These are phyloP conservation scores for Trachelus iudaicus DNA, from an alignment of 2,888 invertebrate species.

Conservation along the genomic window DNA sequence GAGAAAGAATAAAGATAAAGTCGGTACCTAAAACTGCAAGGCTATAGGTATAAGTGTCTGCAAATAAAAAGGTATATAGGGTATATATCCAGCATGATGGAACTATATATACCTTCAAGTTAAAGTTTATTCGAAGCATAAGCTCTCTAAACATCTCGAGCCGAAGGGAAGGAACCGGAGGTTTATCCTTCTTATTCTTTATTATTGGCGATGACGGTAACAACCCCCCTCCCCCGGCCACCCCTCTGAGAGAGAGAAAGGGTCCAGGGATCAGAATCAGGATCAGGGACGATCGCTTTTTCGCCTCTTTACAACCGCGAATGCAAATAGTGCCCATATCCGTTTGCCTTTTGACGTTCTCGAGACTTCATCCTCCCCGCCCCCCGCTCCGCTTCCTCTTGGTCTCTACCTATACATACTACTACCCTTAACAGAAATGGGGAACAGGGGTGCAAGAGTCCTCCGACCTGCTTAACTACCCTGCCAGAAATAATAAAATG, in stretches of 20 bases:
- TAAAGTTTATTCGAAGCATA: constrained; percentile 58
- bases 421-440: constrained; percentile 14
- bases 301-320: constrained; percentile 57
- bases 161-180: constrained; percentile 33
- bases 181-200: constrained; percentile 50
- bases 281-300: constrained; percentile 30
- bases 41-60: not conserved
- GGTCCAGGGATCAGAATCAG: not conserved
- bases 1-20: constrained; percentile 30
- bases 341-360: constrained; percentile 48
- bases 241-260: constrained; percentile 1
- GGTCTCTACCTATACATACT: constrained; percentile 16
- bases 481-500: constrained; percentile 60
- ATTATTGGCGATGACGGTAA: constrained; percentile 45
- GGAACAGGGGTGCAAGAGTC: constrained; percentile 18
- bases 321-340: constrained; percentile 63
- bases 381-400: not conserved
- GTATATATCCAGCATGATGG: constrained; percentile 1
- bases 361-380: constrained; percentile 13
- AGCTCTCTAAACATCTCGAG: constrained; percentile 43
- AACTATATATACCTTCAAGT: constrained; percentile 26
- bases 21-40: not conserved
- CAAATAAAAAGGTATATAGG: constrained; percentile 16
- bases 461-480: constrained; percentile 49
- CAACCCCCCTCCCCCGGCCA: not conserved